Evolutionary conservation across 2,888 invertebrate species (phyloP).

Genomic region (Folsomia candida): DNA sequence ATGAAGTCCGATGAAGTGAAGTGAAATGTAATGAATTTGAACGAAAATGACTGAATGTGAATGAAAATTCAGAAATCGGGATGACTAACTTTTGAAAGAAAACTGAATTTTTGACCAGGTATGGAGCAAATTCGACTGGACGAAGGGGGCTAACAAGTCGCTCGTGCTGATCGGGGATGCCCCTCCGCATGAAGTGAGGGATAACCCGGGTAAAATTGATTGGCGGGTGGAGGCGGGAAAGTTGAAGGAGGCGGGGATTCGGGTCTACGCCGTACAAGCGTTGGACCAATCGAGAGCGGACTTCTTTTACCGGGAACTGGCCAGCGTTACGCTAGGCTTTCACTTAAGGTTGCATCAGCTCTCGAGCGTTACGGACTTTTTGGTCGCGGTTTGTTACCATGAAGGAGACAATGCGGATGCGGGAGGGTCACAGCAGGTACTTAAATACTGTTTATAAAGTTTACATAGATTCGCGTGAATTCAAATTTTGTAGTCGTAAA

Average conservation of each 20-base stretch:
- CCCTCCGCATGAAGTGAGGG: slow-evolving; percentile 17
- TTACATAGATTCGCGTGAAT: too few species aligned
- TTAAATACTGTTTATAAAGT: too few species aligned
- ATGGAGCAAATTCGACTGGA: slow-evolving; percentile 25
- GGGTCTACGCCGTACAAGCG: slow-evolving; percentile 21
- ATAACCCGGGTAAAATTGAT: slow-evolving; percentile 14
- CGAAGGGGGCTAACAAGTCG: slow-evolving; percentile 18
- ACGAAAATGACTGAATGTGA: too few species aligned
- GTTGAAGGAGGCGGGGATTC: slow-evolving; percentile 23
- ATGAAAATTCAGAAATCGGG: too few species aligned
- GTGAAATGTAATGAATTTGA: too few species aligned
- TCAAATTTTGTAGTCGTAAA: too few species aligned
- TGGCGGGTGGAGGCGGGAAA: slow-evolving; percentile 18
- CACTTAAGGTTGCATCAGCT: slow-evolving; percentile 22
- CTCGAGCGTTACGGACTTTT: slow-evolving; percentile 22
- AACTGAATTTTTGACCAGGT: too few species aligned
- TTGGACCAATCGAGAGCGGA: not conserved
- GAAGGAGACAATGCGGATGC: slow-evolving; percentile 12
- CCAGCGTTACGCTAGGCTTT: slow-evolving; percentile 17
- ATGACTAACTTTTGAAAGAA: too few species aligned
- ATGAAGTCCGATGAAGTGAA: too few species aligned
- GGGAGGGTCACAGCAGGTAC: too few species aligned
- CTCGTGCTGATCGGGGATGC: slow-evolving; percentile 25
- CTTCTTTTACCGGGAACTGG: slow-evolving; percentile 13
- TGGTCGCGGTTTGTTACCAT: slow-evolving; percentile 18